Conservation (phyloP, 2,797 vertebrate species). For the Chaunax sp. region DNA sequence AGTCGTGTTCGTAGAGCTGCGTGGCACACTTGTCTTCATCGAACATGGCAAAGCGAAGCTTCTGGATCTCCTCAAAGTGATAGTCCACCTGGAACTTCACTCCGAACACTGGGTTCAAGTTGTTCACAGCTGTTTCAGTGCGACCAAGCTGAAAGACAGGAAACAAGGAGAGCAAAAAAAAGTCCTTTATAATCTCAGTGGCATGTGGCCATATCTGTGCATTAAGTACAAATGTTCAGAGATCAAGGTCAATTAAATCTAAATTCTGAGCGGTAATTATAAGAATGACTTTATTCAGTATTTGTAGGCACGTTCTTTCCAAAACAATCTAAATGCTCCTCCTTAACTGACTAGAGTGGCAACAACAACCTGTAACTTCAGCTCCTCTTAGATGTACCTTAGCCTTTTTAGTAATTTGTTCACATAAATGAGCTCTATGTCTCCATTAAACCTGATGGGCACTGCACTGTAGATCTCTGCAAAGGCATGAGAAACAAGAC, state of each 20-base stretch:
- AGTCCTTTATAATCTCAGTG: background rate
- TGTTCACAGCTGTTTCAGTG: conserved; percentile 97
- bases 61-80: conserved; percentile 98
- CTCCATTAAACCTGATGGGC: no score
- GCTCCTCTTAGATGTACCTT: no score
- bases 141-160: conserved; percentile 85
- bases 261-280: no score
- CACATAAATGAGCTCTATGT: no score
- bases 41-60: conserved; percentile 96
- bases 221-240: background rate
- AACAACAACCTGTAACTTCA: no score
- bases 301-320: background rate
- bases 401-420: no score
- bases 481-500: no score
- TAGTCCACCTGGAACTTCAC: conserved; percentile 96
- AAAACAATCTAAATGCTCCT: background rate
- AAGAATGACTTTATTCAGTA: no score
- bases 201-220: background rate
- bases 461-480: no score
- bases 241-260: background rate
- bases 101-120: conserved; percentile 96
- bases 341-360: background rate
- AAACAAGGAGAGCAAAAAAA: conserved; percentile 10
- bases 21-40: conserved; percentile 97
- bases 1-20: conserved; percentile 96